phyloP scores from a whole-genome alignment of 2,797 vertebrate genomes.

The Gadopsis marmoratus region DNA sequence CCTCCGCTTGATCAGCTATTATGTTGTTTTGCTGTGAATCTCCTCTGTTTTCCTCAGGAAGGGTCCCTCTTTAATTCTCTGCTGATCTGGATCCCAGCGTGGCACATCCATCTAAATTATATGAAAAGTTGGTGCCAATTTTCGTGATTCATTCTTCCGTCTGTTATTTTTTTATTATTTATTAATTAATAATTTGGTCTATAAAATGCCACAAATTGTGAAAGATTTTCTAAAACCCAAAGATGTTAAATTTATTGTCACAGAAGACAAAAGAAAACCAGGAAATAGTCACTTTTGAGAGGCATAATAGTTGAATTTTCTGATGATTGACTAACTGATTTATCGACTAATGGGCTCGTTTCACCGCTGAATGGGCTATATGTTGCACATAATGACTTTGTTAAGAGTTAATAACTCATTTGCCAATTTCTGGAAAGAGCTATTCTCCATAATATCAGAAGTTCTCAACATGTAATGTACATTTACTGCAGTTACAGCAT shows the following conservation, averaged over 20 bases:
- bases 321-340: background rate
- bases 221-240: background rate
- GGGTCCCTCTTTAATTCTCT: constrained; percentile 22
- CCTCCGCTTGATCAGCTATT: constrained; percentile 32
- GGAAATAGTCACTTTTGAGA: background rate
- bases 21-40: constrained; percentile 54
- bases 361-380: background rate
- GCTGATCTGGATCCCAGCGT: constrained; percentile 31
- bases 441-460: background rate
- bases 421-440: background rate
- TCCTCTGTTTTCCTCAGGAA: constrained; percentile 10
- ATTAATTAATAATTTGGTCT: background rate
- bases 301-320: background rate
- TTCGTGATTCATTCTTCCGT: background rate
- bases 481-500: background rate
- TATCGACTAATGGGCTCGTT: background rate
- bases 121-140: constrained; percentile 5
- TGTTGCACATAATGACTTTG: background rate
- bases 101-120: constrained; percentile 16
- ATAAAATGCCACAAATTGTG: background rate
- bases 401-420: background rate
- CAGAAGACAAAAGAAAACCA: background rate
- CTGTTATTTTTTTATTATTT: constrained; percentile 4
- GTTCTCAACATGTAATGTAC: too few relatives aligned
- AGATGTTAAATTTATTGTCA: background rate